Conservation (phyloP, 2,797 vertebrate genomes). For the Garrulus glandarius region DNA sequence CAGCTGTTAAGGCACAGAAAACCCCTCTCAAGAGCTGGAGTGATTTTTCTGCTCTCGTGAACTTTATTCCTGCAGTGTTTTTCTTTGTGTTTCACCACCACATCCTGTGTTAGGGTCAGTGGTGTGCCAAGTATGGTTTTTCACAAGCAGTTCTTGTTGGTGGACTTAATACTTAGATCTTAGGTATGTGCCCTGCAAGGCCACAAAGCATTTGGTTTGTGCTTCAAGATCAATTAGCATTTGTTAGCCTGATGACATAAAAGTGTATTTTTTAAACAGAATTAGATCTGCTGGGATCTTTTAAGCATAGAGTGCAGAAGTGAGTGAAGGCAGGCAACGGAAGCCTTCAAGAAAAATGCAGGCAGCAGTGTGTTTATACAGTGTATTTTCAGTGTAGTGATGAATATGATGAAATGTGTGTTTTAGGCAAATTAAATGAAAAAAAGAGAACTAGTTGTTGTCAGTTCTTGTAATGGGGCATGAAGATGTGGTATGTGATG, state of each 20-base stretch:
- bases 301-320: background rate
- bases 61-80: background rate
- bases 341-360: background rate
- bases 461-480: background rate
- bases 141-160: background rate
- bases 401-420: background rate
- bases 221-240: background rate
- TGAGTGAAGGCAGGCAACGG: background rate
- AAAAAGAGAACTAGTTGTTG: background rate
- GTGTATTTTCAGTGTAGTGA: background rate
- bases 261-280: background rate
- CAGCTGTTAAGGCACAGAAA: background rate
- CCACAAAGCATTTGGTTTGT: background rate
- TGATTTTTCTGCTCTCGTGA: background rate
- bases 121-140: rapidly evolving
- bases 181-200: background rate
- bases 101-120: background rate
- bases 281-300: background rate
- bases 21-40: background rate
- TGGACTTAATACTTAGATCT: background rate
- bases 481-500: background rate
- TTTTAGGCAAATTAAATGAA: background rate
- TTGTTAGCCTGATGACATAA: background rate
- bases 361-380: background rate
- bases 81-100: background rate